These are phyloP conservation scores for Rhopalosiphum nymphaeae DNA, from an alignment of 2,888 invertebrate genomes.

Conservation along the genomic window DNA sequence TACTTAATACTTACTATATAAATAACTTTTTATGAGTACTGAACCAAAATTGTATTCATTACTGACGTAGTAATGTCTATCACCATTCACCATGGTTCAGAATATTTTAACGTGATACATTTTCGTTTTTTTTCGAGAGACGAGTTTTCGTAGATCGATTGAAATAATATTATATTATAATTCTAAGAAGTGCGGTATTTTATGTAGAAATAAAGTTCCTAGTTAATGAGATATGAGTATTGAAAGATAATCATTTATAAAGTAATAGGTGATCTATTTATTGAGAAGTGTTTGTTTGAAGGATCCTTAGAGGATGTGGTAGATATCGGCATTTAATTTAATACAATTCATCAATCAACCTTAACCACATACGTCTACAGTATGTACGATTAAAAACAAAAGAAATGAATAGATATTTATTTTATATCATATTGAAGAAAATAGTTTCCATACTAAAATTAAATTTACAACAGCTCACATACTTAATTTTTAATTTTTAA, in stretches of 20 bases:
- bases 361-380: too few relatives aligned
- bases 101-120: not conserved
- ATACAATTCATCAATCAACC: too few relatives aligned
- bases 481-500: not conserved
- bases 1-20: not conserved
- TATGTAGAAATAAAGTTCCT: not conserved
- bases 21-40: not conserved
- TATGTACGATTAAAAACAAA: too few relatives aligned
- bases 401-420: too few relatives aligned
- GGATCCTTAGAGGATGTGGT: too few relatives aligned
- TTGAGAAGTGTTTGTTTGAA: not conserved
- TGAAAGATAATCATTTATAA: conserved; percentile 3
- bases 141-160: not conserved
- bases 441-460: not conserved
- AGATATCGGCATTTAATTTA: not conserved
- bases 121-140: not conserved
- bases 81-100: not conserved
- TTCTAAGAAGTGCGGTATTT: not conserved
- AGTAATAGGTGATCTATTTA: not conserved
- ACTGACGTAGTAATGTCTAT: not conserved
- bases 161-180: not conserved
- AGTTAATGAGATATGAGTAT: not conserved
- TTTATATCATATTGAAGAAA: not conserved
- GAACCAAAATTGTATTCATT: not conserved
- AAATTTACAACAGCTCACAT: not conserved